Evolutionary conservation across 92 coral and sea anemone genomes (phyloP), one percentile per base, ranked within the genome.

Genomic region (Parazoanthus swiftii): DNA sequence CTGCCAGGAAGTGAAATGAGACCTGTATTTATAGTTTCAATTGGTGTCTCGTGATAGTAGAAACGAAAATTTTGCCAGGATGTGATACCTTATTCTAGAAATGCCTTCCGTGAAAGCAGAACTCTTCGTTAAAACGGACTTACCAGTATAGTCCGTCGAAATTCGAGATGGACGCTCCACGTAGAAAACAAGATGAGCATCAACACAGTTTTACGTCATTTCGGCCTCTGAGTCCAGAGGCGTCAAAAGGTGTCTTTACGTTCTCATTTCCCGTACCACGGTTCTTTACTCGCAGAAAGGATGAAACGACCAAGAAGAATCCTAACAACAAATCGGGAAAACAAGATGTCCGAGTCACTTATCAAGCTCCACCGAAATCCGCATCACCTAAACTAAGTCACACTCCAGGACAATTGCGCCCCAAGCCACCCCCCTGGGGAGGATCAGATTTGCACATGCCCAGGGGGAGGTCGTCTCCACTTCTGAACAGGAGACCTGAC

Each of bases 211-310:
- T 97, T 37, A 95, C 98, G 43, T 97, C 99, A n/a, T 97, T 97
- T 81, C 90, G 89, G 35, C 98, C 98, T 14, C 91, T 97, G 76
- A 92, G 97, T 86, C 98, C 99, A 80, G 99, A 97, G 33, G 37
- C 81, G 10, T 81, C 98, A 2, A 89, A 90, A 89, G 92, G 95
- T 8, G 48, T 77, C 26, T 95, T 93, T 70, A 91, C 93, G 67
- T 89, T 95, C 83, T 85, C 96, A 15, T 68, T 84, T 46, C 35
- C 87, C 79, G 77, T 84, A 14, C 87, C 87, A 25, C 79, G 87
- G 21, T 42, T 91, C 90, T 79, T 90, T 90, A 37, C 91, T 91
- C 77, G 96, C 76, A 81, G 82, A 93, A 91, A 93, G 84, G 88
- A 90, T 91, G 79, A 86, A 85, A 20, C 93, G 86, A 54, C 54